Evolutionary conservation across 2,797 vertebrate genomes (phyloP).

Genomic region (Taeniopygia guttata): DNA sequence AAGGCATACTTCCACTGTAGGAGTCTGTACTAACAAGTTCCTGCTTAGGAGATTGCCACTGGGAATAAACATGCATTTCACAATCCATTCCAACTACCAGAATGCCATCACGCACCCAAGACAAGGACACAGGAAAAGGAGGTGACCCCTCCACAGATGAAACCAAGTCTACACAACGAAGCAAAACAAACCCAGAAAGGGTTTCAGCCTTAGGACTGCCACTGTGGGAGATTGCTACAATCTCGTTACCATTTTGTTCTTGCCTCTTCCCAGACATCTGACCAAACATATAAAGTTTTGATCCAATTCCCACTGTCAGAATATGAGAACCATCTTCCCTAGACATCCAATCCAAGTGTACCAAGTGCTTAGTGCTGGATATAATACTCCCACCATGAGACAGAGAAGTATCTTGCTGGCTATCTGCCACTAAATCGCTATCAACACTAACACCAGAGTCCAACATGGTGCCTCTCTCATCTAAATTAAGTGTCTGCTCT

Average conservation of each 20-base stretch:
- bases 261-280: slow-evolving; percentile 86
- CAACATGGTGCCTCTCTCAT: slow-evolving; percentile 73
- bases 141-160: slow-evolving; percentile 94
- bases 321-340: slow-evolving; percentile 98
- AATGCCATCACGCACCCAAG: slow-evolving; percentile 98
- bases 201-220: slow-evolving; percentile 74
- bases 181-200: slow-evolving; percentile 84
- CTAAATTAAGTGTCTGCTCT: slow-evolving; percentile 90
- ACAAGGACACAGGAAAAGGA: slow-evolving; percentile 92
- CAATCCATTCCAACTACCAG: slow-evolving; percentile 98
- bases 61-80: slow-evolving; percentile 99
- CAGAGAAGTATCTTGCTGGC: slow-evolving; percentile 67
- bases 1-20: slow-evolving; percentile 83
- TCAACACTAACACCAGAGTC: slow-evolving; percentile 71
- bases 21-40: slow-evolving; percentile 70
- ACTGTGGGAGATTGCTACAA: slow-evolving; percentile 51
- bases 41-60: slow-evolving; percentile 90
- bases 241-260: slow-evolving; percentile 84
- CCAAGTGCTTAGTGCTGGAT: slow-evolving; percentile 77
- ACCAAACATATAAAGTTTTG: slow-evolving; percentile 95
- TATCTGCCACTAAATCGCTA: slow-evolving; percentile 68
- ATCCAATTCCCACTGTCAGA: slow-evolving; percentile 91
- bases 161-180: slow-evolving; percentile 89
- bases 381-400: slow-evolving; percentile 67
- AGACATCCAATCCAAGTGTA: slow-evolving; percentile 98